Percentiles rank a stretch among this genome's conserved stretches.
phyloP scores from a whole-genome alignment of 2,888 invertebrate species.

The Watsonalla binaria region DNA sequence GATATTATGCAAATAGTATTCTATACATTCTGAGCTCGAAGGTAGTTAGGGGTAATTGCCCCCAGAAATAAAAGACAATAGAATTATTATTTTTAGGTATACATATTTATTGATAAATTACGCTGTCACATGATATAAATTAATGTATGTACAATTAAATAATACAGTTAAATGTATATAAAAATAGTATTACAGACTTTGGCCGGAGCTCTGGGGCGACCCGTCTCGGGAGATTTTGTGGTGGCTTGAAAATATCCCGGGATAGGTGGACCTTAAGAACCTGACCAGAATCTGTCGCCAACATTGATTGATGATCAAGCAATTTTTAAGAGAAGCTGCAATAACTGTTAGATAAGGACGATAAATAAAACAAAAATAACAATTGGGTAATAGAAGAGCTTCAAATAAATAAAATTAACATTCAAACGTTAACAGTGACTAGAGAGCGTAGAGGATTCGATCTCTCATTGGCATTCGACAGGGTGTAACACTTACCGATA shows the following conservation, averaged over 20 bases:
- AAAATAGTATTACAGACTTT: constrained; percentile 63
- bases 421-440: constrained; percentile 69
- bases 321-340: constrained; percentile 63
- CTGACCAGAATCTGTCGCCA: constrained; percentile 41
- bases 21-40: no score
- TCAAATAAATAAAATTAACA: constrained; percentile 51
- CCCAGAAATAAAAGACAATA: constrained; percentile 36
- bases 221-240: constrained; percentile 39
- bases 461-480: constrained; percentile 69
- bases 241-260: constrained; percentile 51
- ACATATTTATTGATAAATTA: constrained; percentile 78
- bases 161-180: constrained; percentile 73
- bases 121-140: constrained; percentile 76
- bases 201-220: constrained; percentile 27
- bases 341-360: constrained; percentile 60
- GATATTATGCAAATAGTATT: no score
- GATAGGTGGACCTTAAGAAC: constrained; percentile 24
- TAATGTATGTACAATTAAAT: constrained; percentile 77
- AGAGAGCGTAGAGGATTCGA: constrained; percentile 54
- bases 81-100: constrained; percentile 60
- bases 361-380: constrained; percentile 54
- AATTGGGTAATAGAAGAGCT: constrained; percentile 28
- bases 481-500: constrained; percentile 74
- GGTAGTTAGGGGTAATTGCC: neutral
- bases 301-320: constrained; percentile 69